Evolutionary conservation across 1,140 invertebrate species (phyloP), one percentile per base, ranked within the genome.

Genomic region (Hyphantria cunea): DNA sequence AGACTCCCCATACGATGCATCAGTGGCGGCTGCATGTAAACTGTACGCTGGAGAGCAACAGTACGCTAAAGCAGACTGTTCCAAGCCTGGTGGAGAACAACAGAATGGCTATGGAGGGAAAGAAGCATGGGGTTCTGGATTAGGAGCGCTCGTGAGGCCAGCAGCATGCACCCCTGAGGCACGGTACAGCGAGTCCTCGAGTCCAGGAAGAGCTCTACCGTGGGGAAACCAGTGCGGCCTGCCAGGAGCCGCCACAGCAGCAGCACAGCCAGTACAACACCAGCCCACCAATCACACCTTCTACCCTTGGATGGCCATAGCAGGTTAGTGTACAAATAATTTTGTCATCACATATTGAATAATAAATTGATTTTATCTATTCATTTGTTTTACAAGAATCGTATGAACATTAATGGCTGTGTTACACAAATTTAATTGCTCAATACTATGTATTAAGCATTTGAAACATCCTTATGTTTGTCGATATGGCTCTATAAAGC

Each of bases 251-350:
- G 95, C 95, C 51, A 94, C 95, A 55, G 94, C 95, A 62, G 94
- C 94, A 51, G 94, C 96, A 44, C 96, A 96, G 89, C 94, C 96
- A 72, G 96, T 96, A 84, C 96, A 97, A 91, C 96, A 97, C 92
- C 96, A 97, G 92, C 94, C 95, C 90, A 94, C 94, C 85, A 97
- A 96, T 91, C 97, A 98, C 93, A 98, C 97, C 81, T 98, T 98
- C 93, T 98, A 98, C 92, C 97, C 97, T 68, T 98, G 97, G 97
- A 98, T 98, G 97, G 97, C 97, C 92, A 98, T 98, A 93, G 97
- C 97, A 97, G 97, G 97, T 98, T 91, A 95, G 95, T 93, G 65
- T 76, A 6, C 32, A 33, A 6, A 8, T n/a, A 45, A 17, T 49
- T 37, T 47, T 47, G 34, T 62, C 33, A 33, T 12, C 9, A 15